Percentiles rank a stretch among this genome's conserved stretches.
Evolutionary conservation across 30 jellyfish, hydroid and myxozoan genomes (phyloP).

Genomic region (Aurelia aurita complex sp. Pacific): DNA sequence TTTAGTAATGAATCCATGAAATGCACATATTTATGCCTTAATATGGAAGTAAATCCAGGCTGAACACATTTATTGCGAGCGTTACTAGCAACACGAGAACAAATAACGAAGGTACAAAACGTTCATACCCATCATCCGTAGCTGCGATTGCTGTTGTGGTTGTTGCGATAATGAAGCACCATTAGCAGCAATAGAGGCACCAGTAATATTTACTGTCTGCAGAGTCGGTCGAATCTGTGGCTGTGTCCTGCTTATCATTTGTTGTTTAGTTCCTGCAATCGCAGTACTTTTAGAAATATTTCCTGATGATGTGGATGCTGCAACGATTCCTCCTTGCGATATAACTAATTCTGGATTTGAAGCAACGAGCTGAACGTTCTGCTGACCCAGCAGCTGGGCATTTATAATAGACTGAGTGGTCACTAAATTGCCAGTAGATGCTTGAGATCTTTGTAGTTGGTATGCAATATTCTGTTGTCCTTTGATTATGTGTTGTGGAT

Average conservation of each 20-base stretch:
- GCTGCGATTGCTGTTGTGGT: conserved; percentile 47
- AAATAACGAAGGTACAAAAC: no score
- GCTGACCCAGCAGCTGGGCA: conserved; percentile 32
- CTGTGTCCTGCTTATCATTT: conserved; percentile 13
- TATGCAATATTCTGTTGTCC: conserved; percentile 46
- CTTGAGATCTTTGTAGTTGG: conserved; percentile 55
- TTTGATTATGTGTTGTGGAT: conserved; percentile 49
- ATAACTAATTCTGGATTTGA: conserved; percentile 22
- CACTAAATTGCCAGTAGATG: conserved; percentile 8
- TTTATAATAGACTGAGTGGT: conserved; percentile 30
- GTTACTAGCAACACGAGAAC: no score
- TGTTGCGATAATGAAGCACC: conserved; percentile 49
- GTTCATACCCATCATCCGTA: conserved; percentile 43
- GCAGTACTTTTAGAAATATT: conserved; percentile 31
- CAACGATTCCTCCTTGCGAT: conserved; percentile 36
- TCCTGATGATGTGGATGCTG: conserved; percentile 33
- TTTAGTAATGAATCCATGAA: no score
- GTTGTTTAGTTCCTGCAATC: conserved; percentile 30
- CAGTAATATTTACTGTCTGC: conserved; percentile 30
- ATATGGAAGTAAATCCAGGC: no score
- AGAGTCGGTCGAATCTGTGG: conserved; percentile 20
- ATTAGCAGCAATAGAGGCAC: conserved; percentile 20
- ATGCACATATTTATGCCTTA: no score
- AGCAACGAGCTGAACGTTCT: conserved; percentile 35
- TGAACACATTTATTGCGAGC: no score